These are phyloP conservation scores for Eupithecia insigniata DNA, from an alignment of 2,888 invertebrate species.

Conservation along the genomic window DNA sequence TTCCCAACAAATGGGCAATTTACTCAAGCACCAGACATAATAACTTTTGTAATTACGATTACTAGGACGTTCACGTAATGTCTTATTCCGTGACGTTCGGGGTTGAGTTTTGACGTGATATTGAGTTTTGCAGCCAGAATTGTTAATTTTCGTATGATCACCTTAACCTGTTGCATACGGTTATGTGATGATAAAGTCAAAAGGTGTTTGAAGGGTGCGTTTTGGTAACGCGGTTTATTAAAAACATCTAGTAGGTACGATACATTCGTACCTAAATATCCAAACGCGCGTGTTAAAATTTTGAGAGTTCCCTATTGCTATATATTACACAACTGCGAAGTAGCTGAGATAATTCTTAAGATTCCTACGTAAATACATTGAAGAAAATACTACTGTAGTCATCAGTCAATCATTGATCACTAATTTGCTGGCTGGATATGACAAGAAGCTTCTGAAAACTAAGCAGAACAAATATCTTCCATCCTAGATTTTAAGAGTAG, in stretches of 20 bases:
- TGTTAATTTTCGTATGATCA: neutral
- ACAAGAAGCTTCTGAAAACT: too few species aligned
- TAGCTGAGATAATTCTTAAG: too few species aligned
- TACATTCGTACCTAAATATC: too few species aligned
- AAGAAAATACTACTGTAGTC: too few species aligned
- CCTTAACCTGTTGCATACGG: neutral
- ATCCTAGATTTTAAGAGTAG: too few species aligned
- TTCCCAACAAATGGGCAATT: constrained; percentile 79
- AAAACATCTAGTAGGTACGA: neutral
- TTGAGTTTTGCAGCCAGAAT: constrained; percentile 14
- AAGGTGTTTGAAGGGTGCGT: neutral
- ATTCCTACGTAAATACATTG: too few species aligned
- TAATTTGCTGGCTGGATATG: too few species aligned
- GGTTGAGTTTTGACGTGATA: constrained; percentile 28
- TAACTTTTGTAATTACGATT: constrained; percentile 77
- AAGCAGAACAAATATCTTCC: too few species aligned
- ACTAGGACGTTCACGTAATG: constrained; percentile 55
- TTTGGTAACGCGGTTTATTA: neutral
- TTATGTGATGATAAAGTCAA: neutral
- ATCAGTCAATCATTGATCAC: too few species aligned
- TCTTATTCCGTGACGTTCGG: constrained; percentile 34
- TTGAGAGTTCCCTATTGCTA: too few species aligned
- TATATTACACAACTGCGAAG: too few species aligned
- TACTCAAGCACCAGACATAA: constrained; percentile 73
- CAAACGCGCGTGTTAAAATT: too few species aligned